Evolutionary conservation across 2,888 invertebrate genomes (phyloP).

Genomic region (Troides oblongomaculatus): DNA sequence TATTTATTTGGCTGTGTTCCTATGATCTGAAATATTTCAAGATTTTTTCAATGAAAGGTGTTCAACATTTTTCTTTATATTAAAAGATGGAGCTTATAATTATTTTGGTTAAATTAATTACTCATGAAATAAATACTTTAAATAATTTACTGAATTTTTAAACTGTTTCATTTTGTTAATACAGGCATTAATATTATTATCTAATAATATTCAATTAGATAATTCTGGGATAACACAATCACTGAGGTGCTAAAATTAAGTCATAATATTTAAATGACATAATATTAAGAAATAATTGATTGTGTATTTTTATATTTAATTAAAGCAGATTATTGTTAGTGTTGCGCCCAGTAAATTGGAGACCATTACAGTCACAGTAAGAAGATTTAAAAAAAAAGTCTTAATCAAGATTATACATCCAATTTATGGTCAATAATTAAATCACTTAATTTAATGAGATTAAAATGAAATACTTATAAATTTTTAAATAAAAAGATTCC

Average conservation of each 20-base stretch:
- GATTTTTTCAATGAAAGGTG: slow-evolving; percentile 2
- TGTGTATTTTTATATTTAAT: not conserved
- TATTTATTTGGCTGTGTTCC: slow-evolving; percentile 24
- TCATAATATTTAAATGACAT: not conserved
- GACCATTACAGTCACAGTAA: not conserved
- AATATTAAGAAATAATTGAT: not conserved
- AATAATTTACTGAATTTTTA: too few species aligned
- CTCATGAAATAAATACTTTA: too few species aligned
- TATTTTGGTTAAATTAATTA: too few species aligned
- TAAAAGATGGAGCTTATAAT: slow-evolving; percentile 14
- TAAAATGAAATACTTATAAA: too few species aligned
- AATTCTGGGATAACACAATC: slow-evolving; percentile 1
- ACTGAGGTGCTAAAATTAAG: slow-evolving; percentile 9
- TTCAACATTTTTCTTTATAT: not conserved
- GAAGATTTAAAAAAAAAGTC: too few species aligned
- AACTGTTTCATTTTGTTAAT: too few species aligned
- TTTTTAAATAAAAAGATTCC: too few species aligned
- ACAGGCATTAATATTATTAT: too few species aligned
- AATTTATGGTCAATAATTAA: too few species aligned
- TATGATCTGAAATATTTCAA: slow-evolving; percentile 13
- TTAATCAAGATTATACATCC: too few species aligned
- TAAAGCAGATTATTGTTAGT: not conserved
- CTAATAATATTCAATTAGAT: not conserved
- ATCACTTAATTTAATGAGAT: too few species aligned
- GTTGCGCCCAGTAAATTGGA: not conserved